Evolutionary conservation across 2,113 vertebrate species (phyloP), one percentile per base, ranked within the genome.

Genomic region (Poeciliopsis prolifica): DNA sequence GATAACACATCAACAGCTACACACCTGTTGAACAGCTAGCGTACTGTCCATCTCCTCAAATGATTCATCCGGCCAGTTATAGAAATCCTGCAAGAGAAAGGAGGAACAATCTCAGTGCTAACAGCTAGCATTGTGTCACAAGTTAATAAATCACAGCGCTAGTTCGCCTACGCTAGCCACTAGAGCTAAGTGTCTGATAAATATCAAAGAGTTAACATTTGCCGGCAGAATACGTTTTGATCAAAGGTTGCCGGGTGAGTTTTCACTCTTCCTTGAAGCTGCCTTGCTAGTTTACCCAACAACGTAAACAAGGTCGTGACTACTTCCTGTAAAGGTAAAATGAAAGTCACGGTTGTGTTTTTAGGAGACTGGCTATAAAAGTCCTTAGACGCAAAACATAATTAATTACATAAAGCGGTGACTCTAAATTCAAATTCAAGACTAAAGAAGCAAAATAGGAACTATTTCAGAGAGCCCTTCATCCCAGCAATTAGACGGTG

Each of bases 1-100:
- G 22, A 61, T 15, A 68, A 29, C 14, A 28, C 15, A 17, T 10
- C 28, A 30, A n/a, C 3, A n/a, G 14, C 3, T 9, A 48, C 86
- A 69, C 94, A 99, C 98, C 97, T 99, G 97, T 86, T 98, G 98
- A 78, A 98, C 97, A 91, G 98, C 98, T 86, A 99, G 92, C 0
- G 98, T 99, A 91, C 98, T 99, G 88, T 99, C 98, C 98, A 99
- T 99, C 90, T 99, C 98, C 91, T 99, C 98, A 90, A 99, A 99
- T n/a, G 98, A 99, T 80, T 99, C 98, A 97, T 99, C 98, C 35
- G 97, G 97, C 98, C 98, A 99, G 89, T 97, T 99, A 94, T 99
- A 99, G 93, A 99, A 99, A 90, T 99, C 97, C 98, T 99, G 80
- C 48, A 80, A 28, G 82, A 5, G 35, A 75, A 68, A 33, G 17